Conservation (phyloP, 2,113 vertebrate species). For the Hiodon alosoides region DNA sequence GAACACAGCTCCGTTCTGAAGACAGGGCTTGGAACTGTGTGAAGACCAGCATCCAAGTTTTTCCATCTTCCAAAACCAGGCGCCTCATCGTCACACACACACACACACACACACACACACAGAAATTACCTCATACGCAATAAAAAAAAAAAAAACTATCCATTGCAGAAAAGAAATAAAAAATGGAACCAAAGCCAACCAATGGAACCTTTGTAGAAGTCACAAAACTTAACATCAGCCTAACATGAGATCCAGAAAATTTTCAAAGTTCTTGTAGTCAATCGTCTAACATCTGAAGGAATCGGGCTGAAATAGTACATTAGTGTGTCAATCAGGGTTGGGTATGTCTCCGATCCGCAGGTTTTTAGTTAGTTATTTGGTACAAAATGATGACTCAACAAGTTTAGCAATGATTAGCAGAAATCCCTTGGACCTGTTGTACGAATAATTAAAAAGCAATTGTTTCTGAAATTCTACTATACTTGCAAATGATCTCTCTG, state of each 20-base stretch:
- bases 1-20: constrained; percentile 29
- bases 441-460: too few species aligned
- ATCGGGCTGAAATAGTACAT: background rate
- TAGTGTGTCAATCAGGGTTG: background rate
- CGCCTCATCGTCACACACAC: constrained; percentile 29
- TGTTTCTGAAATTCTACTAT: constrained; percentile 20
- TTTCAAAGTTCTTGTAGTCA: too few species aligned
- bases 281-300: background rate
- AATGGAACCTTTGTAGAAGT: too few species aligned
- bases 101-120: constrained; percentile 20
- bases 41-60: constrained; percentile 40
- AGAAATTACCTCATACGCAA: too few species aligned
- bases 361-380: constrained; percentile 27
- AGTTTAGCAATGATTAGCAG: constrained; percentile 32
- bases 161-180: background rate
- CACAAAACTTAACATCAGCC: too few species aligned
- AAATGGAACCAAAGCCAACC: too few species aligned
- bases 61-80: constrained; percentile 39
- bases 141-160: background rate
- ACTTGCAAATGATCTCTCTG: constrained; percentile 32
- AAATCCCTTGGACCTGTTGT: constrained; percentile 19
- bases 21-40: constrained; percentile 31
- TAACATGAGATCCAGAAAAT: too few species aligned
- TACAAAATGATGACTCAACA: constrained; percentile 32
- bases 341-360: background rate